Evolutionary conservation across 2,797 vertebrate species (phyloP).

Genomic region (Odontamblyopus rebecca): DNA sequence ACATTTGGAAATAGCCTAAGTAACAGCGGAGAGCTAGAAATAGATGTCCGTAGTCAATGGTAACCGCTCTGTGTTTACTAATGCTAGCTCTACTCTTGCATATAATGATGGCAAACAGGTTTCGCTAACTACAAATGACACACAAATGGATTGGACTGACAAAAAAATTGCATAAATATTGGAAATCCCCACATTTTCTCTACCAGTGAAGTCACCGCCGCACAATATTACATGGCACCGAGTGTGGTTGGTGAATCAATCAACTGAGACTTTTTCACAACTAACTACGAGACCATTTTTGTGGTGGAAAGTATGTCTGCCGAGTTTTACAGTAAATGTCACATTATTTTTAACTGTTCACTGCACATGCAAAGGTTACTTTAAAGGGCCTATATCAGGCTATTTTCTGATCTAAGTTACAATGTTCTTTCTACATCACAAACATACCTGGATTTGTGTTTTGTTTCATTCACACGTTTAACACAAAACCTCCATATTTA

Average conservation of each 20-base stretch:
- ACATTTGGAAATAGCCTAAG: conserved; percentile 16
- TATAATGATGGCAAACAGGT: not conserved
- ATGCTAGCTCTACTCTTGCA: not conserved
- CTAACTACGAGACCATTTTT: conserved; percentile 38
- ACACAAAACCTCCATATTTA: too few relatives aligned
- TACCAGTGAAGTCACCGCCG: conserved; percentile 39
- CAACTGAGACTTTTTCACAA: conserved; percentile 50
- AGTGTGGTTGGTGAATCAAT: conserved; percentile 44
- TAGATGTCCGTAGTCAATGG: not conserved
- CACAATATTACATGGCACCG: conserved; percentile 15
- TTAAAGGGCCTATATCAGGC: not conserved
- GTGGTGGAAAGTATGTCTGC: conserved; percentile 49
- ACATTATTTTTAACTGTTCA: not conserved
- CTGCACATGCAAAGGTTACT: not conserved
- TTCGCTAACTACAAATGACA: conserved; percentile 6
- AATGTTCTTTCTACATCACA: too few relatives aligned
- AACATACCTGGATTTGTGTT: too few relatives aligned
- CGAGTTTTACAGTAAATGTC: not conserved
- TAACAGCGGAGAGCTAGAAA: not conserved
- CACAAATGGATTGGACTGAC: conserved; percentile 6
- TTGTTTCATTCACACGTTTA: too few relatives aligned
- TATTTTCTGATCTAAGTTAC: too few relatives aligned
- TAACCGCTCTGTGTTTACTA: not conserved
- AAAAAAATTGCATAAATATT: conserved; percentile 16
- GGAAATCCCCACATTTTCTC: conserved; percentile 2